Conservation (phyloP, 2,113 vertebrate species). For the Paradoxurus hermaphroditus region DNA sequence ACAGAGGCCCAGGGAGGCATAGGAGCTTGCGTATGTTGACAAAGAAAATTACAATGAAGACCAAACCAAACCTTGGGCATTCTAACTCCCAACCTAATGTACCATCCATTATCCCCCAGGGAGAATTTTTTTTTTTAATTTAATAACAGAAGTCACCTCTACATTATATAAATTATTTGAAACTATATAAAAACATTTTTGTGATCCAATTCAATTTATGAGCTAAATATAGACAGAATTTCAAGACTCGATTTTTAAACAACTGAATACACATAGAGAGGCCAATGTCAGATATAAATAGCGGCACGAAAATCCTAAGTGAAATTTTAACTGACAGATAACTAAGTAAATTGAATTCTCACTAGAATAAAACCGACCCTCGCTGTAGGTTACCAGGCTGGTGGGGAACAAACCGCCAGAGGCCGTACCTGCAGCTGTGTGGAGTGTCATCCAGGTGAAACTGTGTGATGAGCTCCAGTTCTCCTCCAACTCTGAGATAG, state of each 20-base stretch:
- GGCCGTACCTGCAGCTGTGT: neutral
- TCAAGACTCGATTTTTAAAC: slow-evolving; percentile 20
- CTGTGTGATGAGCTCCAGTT: neutral
- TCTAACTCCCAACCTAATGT: neutral
- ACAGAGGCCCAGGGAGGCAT: neutral
- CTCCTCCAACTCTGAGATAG: no score
- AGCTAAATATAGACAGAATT: slow-evolving; percentile 1
- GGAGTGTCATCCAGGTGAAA: neutral
- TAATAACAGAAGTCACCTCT: slow-evolving; percentile 4
- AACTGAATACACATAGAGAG: neutral
- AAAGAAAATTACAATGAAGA: neutral
- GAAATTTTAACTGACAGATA: neutral
- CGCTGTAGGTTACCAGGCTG: neutral
- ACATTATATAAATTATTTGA: neutral
- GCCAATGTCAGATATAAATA: neutral
- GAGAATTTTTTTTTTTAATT: neutral
- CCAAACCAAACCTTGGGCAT: neutral
- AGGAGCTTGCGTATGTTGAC: neutral
- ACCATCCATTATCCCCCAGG: neutral
- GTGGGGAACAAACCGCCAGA: neutral
- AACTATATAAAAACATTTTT: neutral
- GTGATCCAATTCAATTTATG: neutral
- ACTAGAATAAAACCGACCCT: neutral
- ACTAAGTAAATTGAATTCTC: neutral
- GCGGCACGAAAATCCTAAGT: neutral